phyloP scores from a whole-genome alignment of 2,888 invertebrate genomes.

The Lysandra coridon region DNA sequence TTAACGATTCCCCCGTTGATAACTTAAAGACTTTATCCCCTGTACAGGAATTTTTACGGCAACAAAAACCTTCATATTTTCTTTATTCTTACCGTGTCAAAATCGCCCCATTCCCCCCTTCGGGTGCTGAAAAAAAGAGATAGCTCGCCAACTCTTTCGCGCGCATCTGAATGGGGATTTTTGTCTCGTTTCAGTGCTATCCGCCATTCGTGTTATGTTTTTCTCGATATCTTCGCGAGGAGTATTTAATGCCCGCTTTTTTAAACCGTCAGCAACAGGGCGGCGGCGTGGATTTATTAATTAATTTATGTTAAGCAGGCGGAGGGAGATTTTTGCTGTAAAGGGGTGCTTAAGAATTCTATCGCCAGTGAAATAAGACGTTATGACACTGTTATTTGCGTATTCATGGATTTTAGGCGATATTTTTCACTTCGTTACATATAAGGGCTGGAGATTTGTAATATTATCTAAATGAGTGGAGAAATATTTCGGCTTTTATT shows the following conservation, averaged over 20 bases:
- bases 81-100: constrained; percentile 78
- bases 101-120: constrained; percentile 68
- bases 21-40: constrained; percentile 80
- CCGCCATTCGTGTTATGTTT: constrained; percentile 72
- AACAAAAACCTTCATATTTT: constrained; percentile 80
- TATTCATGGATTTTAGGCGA: constrained; percentile 55
- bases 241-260: constrained; percentile 62
- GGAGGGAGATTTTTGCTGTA: constrained; percentile 52
- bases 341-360: constrained; percentile 61
- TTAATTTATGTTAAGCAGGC: constrained; percentile 77
- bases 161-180: constrained; percentile 58
- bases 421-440: constrained; percentile 62
- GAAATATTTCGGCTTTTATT: constrained; percentile 3
- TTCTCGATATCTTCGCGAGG: constrained; percentile 61
- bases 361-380: constrained; percentile 51
- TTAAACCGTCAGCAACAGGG: constrained; percentile 69
- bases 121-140: constrained; percentile 64
- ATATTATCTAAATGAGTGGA: constrained; percentile 24
- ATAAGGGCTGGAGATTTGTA: constrained; percentile 33
- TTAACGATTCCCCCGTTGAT: constrained; percentile 65
- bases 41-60: constrained; percentile 79
- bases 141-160: constrained; percentile 69
- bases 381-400: constrained; percentile 57
- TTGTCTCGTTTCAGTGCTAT: constrained; percentile 55
- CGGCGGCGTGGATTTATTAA: constrained; percentile 72